Evolutionary conservation across 2,797 vertebrate species (phyloP).

Genomic region (Oreochromis grahami): DNA sequence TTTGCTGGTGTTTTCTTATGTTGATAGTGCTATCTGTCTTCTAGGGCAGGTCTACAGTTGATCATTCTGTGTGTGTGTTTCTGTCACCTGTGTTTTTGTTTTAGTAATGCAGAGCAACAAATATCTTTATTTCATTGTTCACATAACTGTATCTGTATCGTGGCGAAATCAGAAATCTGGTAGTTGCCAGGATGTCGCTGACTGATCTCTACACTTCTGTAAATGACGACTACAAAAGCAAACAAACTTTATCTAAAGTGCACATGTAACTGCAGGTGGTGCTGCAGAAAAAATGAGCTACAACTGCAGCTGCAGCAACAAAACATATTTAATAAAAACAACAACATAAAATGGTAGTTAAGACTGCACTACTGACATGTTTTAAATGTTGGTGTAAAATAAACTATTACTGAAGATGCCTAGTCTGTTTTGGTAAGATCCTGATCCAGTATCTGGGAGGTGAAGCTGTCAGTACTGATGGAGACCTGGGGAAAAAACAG

Average conservation of each 20-base stretch:
- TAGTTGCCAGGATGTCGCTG: neutral
- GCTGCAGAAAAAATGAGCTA: neutral
- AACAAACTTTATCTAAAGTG: neutral
- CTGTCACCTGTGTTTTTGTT: neutral
- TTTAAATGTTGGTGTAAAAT: neutral
- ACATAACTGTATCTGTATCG: neutral
- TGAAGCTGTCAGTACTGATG: neutral
- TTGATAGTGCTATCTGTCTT: neutral
- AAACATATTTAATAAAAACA: neutral
- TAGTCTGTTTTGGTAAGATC: neutral
- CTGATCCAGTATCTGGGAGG: neutral
- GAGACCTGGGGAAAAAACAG: neutral
- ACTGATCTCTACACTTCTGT: neutral
- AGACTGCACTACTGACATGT: neutral
- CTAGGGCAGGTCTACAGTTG: rapidly evolving
- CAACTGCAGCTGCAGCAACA: neutral
- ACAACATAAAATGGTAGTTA: neutral
- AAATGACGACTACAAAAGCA: neutral
- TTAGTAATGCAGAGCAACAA: rapidly evolving
- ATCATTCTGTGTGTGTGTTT: neutral
- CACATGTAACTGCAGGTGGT: neutral
- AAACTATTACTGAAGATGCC: neutral
- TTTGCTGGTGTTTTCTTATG: neutral
- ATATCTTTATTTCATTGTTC: neutral
- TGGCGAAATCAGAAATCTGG: neutral